Conservation (phyloP, 2,113 vertebrate genomes). For the Pao palembangensis region DNA sequence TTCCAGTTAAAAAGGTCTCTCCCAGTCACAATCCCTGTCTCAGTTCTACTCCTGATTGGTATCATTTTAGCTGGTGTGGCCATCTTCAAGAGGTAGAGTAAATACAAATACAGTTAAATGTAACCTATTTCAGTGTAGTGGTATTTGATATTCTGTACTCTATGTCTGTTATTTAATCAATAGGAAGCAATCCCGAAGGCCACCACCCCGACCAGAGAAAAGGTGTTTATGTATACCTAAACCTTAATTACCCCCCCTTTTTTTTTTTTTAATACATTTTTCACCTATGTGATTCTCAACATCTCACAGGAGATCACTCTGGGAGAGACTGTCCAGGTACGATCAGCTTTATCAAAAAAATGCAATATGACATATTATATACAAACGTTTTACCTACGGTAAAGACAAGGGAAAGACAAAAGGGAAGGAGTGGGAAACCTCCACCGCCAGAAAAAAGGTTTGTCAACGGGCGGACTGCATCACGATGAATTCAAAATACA, state of each 20-base stretch:
- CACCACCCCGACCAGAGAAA: slow-evolving; percentile 51
- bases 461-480: background rate
- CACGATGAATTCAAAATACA: background rate
- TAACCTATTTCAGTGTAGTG: too few species aligned
- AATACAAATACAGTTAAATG: background rate
- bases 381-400: background rate
- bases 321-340: slow-evolving; percentile 47
- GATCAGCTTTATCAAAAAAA: background rate
- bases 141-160: too few species aligned
- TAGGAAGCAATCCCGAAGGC: background rate
- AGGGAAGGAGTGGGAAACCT: slow-evolving; percentile 18
- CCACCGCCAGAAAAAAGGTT: slow-evolving; percentile 44
- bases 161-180: background rate
- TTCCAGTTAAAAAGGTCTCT: slow-evolving; percentile 20
- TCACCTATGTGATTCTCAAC: background rate
- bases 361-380: background rate
- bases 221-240: slow-evolving; percentile 8
- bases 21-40: slow-evolving; percentile 19
- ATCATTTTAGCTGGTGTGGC: slow-evolving; percentile 25
- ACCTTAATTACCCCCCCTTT: too few species aligned
- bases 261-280: too few species aligned
- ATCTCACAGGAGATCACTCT: slow-evolving; percentile 37
- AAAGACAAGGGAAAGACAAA: too few species aligned
- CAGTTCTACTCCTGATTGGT: slow-evolving; percentile 6
- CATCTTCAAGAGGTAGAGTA: slow-evolving; percentile 33